Base-by-base conservation (phyloP, 2,797 vertebrate genomes). In the Anisognathus igniventris region DNA sequence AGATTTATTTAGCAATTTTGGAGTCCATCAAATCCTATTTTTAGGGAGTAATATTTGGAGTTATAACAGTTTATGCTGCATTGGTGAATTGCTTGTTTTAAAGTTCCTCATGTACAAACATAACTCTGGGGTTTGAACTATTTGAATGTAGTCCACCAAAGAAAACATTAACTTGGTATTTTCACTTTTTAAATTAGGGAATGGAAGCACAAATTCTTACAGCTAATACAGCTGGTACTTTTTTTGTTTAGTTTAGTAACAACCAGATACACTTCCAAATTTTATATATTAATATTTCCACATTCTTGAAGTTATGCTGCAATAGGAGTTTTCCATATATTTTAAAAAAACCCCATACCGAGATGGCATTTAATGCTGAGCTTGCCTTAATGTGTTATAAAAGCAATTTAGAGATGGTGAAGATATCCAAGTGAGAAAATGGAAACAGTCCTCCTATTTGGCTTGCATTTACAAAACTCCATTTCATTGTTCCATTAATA, bases 311-410 rank as follows among this genome's bases (percentile, higher is more conserved):
- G 22, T 30, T n/a, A 27, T 45, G 20, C 11, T 67, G 5, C 39
- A 18, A 28, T 30, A 45, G 23, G n/a, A 61, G 6, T 37, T 91
- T 66, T 14, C 23, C 18, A 16, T 16, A 47, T 37, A 74, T 35
- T 12, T 20, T 2, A 54, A 48, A 40, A 56, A 40, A 1, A 6
- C 1, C 28, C 1, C 28, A 40, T 17, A 51, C 10, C 22, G 48
- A 56, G 47, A 50, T 25, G 28, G 6, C 28, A n/a, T 56, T 72
- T 35, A 82, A 60, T 54, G 58, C 42, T 51, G 42, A 88, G 6
- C 11, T 75, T 44, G 2, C 25, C 35, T 65, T 71, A 22, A 24
- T 27, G 7, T n/a, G n/a, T 71, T 54, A 12, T 25, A 39, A 16
- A 44, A 65, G 13, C 22, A 70, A 65, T 40, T 61, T 16, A 35